Evolutionary conservation across 2,113 vertebrate species (phyloP).

Genomic region (Pteronura brasiliensis): DNA sequence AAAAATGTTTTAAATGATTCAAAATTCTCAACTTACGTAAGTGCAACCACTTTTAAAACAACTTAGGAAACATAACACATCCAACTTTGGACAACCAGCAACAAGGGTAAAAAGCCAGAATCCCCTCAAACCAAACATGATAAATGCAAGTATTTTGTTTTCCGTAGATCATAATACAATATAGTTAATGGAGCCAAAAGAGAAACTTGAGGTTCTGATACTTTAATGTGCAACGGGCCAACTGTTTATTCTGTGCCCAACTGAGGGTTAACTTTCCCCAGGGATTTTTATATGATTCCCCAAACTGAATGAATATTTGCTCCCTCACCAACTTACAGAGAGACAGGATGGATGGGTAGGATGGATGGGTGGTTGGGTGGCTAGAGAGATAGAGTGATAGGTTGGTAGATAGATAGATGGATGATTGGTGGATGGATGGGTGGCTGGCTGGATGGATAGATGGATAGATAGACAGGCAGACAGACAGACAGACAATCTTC

Average conservation of each 20-base stretch:
- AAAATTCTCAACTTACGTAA: conserved; percentile 63
- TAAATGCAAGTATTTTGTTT: background rate
- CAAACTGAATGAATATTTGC: background rate
- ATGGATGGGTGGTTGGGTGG: background rate
- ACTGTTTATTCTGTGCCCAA: background rate
- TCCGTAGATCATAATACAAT: background rate
- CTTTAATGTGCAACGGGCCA: background rate
- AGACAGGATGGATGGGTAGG: background rate
- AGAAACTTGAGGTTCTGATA: background rate
- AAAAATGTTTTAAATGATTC: background rate
- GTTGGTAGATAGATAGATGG: too few species aligned
- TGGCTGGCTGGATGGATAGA: background rate
- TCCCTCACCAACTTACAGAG: background rate
- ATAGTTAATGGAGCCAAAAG: background rate
- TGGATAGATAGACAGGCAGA: too few species aligned
- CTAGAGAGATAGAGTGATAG: background rate
- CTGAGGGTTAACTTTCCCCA: background rate
- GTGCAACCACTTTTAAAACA: conserved; percentile 38
- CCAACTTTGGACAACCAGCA: conserved; percentile 16
- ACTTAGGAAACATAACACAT: conserved; percentile 30
- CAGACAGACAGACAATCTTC: background rate
- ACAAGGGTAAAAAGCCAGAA: background rate
- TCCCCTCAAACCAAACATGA: conserved; percentile 2
- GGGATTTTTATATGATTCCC: background rate
- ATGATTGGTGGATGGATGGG: background rate